phyloP scores from a whole-genome alignment of 1,140 invertebrate genomes.

The Luehdorfia chinensis region DNA sequence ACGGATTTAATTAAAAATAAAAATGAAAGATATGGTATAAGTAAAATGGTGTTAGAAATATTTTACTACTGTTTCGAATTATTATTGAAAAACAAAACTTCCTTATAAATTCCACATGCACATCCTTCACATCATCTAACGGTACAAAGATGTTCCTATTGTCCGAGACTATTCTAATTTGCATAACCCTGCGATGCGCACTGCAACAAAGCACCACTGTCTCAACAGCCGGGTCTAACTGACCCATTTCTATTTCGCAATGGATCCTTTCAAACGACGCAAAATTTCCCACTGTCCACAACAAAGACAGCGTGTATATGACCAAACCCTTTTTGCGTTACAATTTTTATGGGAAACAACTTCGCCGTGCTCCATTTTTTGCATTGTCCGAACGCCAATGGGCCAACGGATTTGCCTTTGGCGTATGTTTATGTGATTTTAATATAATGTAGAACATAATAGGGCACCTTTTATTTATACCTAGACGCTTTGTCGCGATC shows the following conservation, averaged over 20 bases:
- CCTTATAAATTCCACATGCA: no score
- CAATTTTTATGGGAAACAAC: constrained; percentile 69
- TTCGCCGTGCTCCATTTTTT: constrained; percentile 69
- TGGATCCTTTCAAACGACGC: constrained; percentile 42
- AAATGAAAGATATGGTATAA: no score
- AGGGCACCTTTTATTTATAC: constrained; percentile 36
- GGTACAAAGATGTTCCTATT: constrained; percentile 34
- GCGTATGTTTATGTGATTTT: constrained; percentile 63
- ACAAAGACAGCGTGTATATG: constrained; percentile 51
- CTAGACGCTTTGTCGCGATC: constrained; percentile 31
- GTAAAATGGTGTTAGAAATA: no score
- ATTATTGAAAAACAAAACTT: no score
- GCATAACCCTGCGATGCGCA: constrained; percentile 58
- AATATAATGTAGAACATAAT: constrained; percentile 50
- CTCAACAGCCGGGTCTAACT: constrained; percentile 43
- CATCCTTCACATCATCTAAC: constrained; percentile 38
- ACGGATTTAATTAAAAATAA: no score
- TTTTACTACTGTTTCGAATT: no score
- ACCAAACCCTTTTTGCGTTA: constrained; percentile 59
- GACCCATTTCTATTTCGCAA: constrained; percentile 62
- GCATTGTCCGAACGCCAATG: constrained; percentile 63
- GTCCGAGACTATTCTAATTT: constrained; percentile 48
- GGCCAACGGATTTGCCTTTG: constrained; percentile 61
- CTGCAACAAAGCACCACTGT: constrained; percentile 48
- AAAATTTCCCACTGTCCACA: constrained; percentile 68